These are phyloP conservation scores for Aphaenogaster rudis DNA, from an alignment of 1,140 invertebrate species.

Conservation along the genomic window DNA sequence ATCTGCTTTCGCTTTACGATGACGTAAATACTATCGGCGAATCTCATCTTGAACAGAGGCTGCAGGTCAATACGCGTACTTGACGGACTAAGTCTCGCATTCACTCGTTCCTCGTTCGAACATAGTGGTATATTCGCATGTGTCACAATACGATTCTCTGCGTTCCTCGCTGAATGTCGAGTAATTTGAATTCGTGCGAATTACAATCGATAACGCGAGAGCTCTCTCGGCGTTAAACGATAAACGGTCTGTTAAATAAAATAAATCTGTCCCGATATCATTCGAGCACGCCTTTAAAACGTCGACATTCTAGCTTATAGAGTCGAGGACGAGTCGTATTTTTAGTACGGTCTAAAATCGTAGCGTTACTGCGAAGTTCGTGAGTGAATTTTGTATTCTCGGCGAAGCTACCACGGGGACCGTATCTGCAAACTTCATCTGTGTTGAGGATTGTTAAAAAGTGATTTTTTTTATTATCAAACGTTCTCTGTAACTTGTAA, in stretches of 20 bases:
- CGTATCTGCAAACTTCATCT: neutral
- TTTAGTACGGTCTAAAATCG: conserved; percentile 79
- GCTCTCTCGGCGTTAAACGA: neutral
- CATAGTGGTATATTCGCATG: neutral
- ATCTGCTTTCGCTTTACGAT: conserved; percentile 29
- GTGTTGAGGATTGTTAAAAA: neutral
- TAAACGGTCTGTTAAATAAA: neutral
- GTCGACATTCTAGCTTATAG: neutral
- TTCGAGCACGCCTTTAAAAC: neutral
- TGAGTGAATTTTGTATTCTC: conserved; percentile 58
- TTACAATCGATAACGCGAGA: neutral
- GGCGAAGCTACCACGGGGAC: neutral
- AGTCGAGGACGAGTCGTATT: conserved; percentile 67
- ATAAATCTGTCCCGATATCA: neutral
- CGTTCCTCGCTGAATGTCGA: neutral
- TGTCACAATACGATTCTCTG: neutral
- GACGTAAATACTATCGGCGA: conserved; percentile 55
- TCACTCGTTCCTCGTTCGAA: neutral
- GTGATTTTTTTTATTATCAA: conserved; percentile 2
- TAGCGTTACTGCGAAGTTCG: conserved; percentile 46
- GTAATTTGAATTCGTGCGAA: conserved; percentile 36
- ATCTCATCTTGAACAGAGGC: conserved; percentile 47
- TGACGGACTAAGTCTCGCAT: neutral
- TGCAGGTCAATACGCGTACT: conserved; percentile 25
- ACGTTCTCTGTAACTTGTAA: neutral